Evolutionary conservation across 2,888 invertebrate genomes (phyloP), one percentile per base, ranked within the genome.

Genomic region (Rhamphomyia laevipes): DNA sequence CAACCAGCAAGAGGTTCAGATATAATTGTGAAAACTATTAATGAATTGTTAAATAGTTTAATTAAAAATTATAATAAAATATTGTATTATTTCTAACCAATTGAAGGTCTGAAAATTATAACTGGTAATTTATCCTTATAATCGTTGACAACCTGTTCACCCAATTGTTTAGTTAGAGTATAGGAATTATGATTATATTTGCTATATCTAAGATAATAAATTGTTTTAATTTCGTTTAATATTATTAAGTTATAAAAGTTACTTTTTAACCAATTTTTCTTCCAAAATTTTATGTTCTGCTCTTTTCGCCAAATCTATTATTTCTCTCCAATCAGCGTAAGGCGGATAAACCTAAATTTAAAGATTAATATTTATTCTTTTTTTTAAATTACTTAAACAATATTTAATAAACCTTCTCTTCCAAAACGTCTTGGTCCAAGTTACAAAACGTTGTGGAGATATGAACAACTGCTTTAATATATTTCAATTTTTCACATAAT

Each of bases 381-480:
- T 18, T 35, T 30, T 45, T 3, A 45, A 33, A 45, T 33, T 5
- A n/a, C n/a, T 6, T 9, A 31, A 18, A 44, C 13, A 44, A 44
- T 9, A 30, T 23, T 38, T 21, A 4, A 31, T 55, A 21, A 50
- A 89, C 70, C 37, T 76, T 68, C 67, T 94, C 93, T 46, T 85
- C 82, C 0, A 91, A 80, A 1, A 76, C 74, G 12, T 77, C 72
- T 35, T 78, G 74, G 57, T 90, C 84, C 6, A 86, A 84, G 67
- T 94, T 89, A 7, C 87, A 82, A 65, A 89, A 94, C 0, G 90
- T 86, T 0, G 93, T 91, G 0, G 91, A 92, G 0, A 92, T 82
- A 66, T 94, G 91, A 1, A 90, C 72, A 11, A 88, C 70, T 0
- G 76, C 77, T 78, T 81, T 66, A 0, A 64, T 61, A 16, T 65